Conservation (phyloP, 1,140 invertebrate genomes). For the Apis dorsata region DNA sequence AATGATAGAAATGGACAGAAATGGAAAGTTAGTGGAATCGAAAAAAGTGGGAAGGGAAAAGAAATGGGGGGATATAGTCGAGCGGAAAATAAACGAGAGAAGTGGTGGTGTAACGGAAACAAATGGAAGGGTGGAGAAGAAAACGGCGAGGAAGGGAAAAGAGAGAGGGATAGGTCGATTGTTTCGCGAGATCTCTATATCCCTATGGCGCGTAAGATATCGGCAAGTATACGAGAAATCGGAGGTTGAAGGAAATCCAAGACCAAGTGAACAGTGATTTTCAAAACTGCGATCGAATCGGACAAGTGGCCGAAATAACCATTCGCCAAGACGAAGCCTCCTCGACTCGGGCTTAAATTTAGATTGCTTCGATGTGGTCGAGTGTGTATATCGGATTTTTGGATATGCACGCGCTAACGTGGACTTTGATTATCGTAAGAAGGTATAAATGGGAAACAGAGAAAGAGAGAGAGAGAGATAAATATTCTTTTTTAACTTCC, state of each 20-base stretch:
- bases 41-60: too few species aligned
- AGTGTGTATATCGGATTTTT: neutral
- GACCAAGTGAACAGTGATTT: constrained; percentile 16
- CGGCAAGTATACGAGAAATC: neutral
- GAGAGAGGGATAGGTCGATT: neutral
- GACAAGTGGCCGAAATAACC: neutral
- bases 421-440: too few species aligned
- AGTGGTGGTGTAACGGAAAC: neutral
- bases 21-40: too few species aligned
- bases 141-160: neutral
- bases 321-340: neutral
- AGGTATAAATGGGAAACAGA: too few species aligned
- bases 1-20: too few species aligned
- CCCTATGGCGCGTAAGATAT: neutral
- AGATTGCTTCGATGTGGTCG: neutral
- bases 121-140: neutral
- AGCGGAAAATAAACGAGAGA: neutral
- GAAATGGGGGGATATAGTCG: neutral
- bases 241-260: neutral
- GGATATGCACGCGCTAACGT: too few species aligned
- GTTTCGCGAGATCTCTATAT: constrained; percentile 44
- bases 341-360: neutral
- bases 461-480: too few species aligned
- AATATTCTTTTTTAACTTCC: too few species aligned
- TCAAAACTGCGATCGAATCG: neutral